phyloP scores from a whole-genome alignment of 2,888 invertebrate species.

The Phanerotoma sp. region DNA sequence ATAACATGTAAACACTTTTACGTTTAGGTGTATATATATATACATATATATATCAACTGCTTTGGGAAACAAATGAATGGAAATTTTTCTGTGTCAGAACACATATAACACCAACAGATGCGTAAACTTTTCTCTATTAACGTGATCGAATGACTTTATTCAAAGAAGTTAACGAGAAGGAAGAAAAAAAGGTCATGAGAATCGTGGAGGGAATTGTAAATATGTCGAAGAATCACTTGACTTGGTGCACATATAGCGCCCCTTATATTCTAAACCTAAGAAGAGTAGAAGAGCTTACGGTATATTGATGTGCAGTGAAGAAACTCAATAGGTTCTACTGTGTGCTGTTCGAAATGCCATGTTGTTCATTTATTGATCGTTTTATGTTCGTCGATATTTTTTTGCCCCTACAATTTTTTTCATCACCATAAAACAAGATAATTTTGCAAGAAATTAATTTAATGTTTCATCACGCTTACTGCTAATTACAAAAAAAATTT shows the following conservation, averaged over 20 bases:
- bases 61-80: too few relatives aligned
- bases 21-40: too few relatives aligned
- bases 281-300: conserved; percentile 9
- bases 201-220: conserved; percentile 11
- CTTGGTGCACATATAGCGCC: conserved; percentile 10
- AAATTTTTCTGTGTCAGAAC: too few relatives aligned
- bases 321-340: conserved; percentile 11
- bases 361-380: neutral
- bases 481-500: too few relatives aligned
- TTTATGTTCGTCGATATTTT: neutral
- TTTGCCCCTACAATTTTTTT: neutral
- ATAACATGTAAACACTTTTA: too few relatives aligned
- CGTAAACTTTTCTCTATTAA: neutral
- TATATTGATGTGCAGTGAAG: conserved; percentile 6
- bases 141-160: too few relatives aligned
- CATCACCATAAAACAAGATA: too few relatives aligned
- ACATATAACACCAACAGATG: too few relatives aligned
- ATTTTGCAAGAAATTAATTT: too few relatives aligned
- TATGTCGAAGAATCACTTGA: conserved; percentile 2
- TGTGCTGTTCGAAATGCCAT: neutral
- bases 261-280: conserved; percentile 1
- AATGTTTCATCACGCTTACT: too few relatives aligned
- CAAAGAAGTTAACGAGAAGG: neutral
- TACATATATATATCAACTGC: too few relatives aligned
- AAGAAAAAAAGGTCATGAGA: neutral